These are phyloP conservation scores for Sarcophaga peregrina DNA, from an alignment of 1,140 invertebrate species.

Conservation along the genomic window DNA sequence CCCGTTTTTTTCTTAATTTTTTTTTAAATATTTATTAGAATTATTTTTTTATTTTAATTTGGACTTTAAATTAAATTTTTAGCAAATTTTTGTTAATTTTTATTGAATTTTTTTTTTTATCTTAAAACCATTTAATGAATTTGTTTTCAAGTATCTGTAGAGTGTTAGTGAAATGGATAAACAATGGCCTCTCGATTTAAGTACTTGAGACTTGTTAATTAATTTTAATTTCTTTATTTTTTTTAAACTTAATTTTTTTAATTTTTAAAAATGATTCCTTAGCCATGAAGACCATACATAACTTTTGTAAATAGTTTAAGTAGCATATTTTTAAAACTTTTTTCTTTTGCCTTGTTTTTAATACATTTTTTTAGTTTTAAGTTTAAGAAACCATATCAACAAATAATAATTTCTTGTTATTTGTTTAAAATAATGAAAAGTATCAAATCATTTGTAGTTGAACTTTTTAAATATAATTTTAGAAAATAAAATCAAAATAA, in stretches of 20 bases:
- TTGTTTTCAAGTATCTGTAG: neutral
- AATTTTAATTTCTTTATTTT: no score
- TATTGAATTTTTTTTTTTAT: no score
- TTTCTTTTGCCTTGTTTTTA: neutral
- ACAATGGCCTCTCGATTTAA: neutral
- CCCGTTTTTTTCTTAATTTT: no score
- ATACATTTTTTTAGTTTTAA: conserved; percentile 16
- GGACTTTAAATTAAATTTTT: no score
- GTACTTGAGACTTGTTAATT: no score
- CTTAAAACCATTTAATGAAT: no score
- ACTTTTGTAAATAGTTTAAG: conserved; percentile 29
- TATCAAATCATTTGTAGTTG: neutral
- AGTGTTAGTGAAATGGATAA: neutral
- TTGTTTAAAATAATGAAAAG: neutral
- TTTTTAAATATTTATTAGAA: no score
- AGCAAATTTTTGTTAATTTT: no score
- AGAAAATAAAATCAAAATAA: no score
- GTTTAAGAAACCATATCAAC: neutral
- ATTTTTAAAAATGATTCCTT: conserved; percentile 33
- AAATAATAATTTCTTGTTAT: neutral
- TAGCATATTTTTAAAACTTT: neutral
- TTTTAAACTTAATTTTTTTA: neutral
- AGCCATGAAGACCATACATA: conserved; percentile 32
- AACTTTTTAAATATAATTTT: no score
- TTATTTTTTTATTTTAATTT: no score